These are phyloP conservation scores for Aegithalos caudatus DNA, from an alignment of 2,113 vertebrate species.

Conservation along the genomic window DNA sequence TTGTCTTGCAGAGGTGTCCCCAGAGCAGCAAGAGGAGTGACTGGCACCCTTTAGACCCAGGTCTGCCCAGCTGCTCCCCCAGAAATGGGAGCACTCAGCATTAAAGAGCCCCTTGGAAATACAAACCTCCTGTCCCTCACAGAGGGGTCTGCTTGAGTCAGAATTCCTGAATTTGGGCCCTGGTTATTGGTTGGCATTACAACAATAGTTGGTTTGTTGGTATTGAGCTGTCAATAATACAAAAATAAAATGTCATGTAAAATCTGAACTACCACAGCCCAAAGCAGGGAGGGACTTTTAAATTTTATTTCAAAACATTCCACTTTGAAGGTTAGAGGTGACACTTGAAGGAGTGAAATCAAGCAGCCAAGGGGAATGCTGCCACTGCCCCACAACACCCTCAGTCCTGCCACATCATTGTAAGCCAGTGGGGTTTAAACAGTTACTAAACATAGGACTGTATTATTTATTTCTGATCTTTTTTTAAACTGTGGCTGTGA, in stretches of 20 bases:
- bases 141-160: background rate
- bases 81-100: background rate
- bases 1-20: background rate
- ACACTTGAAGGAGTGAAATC: background rate
- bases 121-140: background rate
- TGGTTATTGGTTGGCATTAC: background rate
- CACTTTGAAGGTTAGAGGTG: background rate
- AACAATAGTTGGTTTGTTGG: background rate
- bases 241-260: background rate
- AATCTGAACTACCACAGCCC: background rate
- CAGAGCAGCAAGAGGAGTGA: background rate
- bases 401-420: background rate
- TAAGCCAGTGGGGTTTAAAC: background rate
- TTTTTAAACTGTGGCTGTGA: background rate
- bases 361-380: background rate
- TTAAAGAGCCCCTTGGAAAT: background rate
- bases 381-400: background rate
- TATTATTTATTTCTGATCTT: background rate
- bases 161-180: background rate
- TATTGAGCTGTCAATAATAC: background rate
- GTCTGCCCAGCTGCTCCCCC: background rate
- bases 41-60: background rate
- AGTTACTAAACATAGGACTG: background rate
- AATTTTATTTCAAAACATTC: background rate
- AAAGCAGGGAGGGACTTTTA: background rate